Percentiles rank a stretch among this genome's conserved stretches.
phyloP scores from a whole-genome alignment of 2,797 vertebrate genomes.

The Eospalax fontanierii region DNA sequence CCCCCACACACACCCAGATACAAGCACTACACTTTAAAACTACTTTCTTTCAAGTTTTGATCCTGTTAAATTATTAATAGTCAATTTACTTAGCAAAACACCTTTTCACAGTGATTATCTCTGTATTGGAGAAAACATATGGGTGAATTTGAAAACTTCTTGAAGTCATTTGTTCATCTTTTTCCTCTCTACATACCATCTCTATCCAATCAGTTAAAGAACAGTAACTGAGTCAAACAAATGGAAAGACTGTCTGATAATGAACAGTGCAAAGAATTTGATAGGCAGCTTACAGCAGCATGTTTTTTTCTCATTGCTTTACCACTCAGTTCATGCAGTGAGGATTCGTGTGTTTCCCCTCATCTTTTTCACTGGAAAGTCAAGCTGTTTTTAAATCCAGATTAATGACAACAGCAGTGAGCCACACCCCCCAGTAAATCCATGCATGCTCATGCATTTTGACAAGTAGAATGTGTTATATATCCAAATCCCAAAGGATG shows the following conservation, averaged over 20 bases:
- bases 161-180: neutral
- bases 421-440: conserved; percentile 86
- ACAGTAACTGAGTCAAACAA: conserved; percentile 21
- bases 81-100: conserved; percentile 61
- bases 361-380: conserved; percentile 79
- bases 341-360: conserved; percentile 75
- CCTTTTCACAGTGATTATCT: conserved; percentile 40
- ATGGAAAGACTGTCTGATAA: conserved; percentile 76
- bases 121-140: neutral
- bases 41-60: conserved; percentile 1
- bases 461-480: conserved; percentile 85
- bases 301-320: conserved; percentile 67
- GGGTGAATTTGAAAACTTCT: conserved; percentile 10
- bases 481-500: conserved; percentile 74
- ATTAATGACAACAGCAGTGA: conserved; percentile 87
- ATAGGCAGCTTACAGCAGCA: conserved; percentile 58
- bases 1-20: neutral
- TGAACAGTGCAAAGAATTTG: conserved; percentile 81
- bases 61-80: conserved; percentile 23
- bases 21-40: conserved; percentile 35
- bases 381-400: conserved; percentile 87
- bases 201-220: neutral
- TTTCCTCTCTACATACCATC: neutral
- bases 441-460: conserved; percentile 83
- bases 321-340: conserved; percentile 72